Evolutionary conservation across 2,888 invertebrate genomes (phyloP), one percentile per base, ranked within the genome.

Genomic region (Noctua janthe): DNA sequence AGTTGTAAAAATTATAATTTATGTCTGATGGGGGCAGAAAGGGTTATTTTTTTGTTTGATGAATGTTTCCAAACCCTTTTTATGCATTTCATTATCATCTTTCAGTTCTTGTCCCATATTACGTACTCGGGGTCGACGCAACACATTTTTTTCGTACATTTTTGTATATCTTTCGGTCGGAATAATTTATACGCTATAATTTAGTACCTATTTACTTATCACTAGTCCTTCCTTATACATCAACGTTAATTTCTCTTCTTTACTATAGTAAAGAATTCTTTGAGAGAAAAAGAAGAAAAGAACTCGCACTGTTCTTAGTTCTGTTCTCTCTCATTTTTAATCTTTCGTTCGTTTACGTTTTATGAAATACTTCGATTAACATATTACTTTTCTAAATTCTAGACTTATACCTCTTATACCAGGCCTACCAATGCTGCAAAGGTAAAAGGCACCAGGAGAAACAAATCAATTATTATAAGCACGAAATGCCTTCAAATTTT

Each of bases 351-450:
- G 1, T 2, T 39, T 39, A 39, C 39, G 47, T 1, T 0, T 54
- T 13, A 56, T 43, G 0, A n/a, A 47, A 29, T 13, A 39, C 35
- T 7, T n/a, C 1, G 13, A 76, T 49, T 78, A 82, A 86, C n/a
- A 62, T 51, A 66, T 91, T 90, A 85, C 91, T 91, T 87, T 85
- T 76, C 81, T 77, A 84, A 83, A 90, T 93, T 94, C 89, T 94
- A 96, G 95, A 91, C 93, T 73, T 69, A 20, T 80, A 10, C 87
- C 87, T 39, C 82, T 86, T 47, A 84, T 92, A 87, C 94, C 93
- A 74, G 95, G 94, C 85, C 93, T 93, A 85, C 92, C 95, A 51
- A 90, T 86, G 85, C 85, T 86, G 13, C 85, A 84, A 77, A 86
- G 81, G 86, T 86, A 86, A 85, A 43, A 35, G 35, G 17, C 23